Evolutionary conservation across 2,797 vertebrate species (phyloP).

Genomic region (Momotus momota): DNA sequence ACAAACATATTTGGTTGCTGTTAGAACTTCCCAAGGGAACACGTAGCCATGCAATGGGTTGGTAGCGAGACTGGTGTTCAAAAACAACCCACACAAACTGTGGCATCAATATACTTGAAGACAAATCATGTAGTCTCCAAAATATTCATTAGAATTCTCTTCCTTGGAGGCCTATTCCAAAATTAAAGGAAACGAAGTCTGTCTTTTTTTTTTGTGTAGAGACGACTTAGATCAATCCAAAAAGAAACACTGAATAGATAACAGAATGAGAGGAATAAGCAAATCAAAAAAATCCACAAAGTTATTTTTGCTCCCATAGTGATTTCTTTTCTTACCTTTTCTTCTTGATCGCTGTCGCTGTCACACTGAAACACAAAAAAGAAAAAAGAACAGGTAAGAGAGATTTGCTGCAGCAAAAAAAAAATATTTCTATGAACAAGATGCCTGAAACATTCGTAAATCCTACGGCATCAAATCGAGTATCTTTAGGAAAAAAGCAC

Average conservation of each 20-base stretch:
- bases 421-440: background rate
- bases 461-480: background rate
- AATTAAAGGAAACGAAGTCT: background rate
- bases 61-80: background rate
- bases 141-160: background rate
- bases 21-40: background rate
- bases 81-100: background rate
- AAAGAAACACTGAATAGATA: background rate
- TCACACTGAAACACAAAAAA: constrained; percentile 87
- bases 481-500: background rate
- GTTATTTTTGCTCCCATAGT: background rate
- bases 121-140: background rate
- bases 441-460: background rate
- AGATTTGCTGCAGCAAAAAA: background rate
- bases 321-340: constrained; percentile 87
- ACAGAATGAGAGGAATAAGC: background rate
- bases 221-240: background rate
- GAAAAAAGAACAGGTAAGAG: constrained; percentile 28
- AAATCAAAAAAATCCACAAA: background rate
- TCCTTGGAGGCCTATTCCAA: background rate
- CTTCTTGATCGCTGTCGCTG: constrained; percentile 94
- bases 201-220: background rate
- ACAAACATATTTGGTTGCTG: background rate
- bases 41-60: background rate
- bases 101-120: background rate